Percentiles rank a stretch among this genome's conserved stretches.
Evolutionary conservation across 2,888 invertebrate species (phyloP).

Genomic region (Drosophila koepferae): DNA sequence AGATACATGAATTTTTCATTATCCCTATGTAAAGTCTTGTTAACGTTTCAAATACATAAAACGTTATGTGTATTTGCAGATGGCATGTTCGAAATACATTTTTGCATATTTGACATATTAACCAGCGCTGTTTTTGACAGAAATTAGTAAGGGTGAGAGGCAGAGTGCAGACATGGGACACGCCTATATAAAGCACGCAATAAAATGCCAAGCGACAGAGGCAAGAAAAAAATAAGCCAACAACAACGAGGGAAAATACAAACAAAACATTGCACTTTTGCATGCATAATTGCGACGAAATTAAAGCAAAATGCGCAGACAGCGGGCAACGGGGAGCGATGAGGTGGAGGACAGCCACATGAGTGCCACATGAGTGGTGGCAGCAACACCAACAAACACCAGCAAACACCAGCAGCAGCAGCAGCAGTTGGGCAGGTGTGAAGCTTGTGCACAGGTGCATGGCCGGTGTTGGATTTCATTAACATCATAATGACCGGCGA

Average conservation of each 20-base stretch:
- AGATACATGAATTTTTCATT: slow-evolving; percentile 12
- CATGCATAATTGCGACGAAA: slow-evolving; percentile 78
- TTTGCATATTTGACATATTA: slow-evolving; percentile 71
- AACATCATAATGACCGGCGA: slow-evolving; percentile 75
- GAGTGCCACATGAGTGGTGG: slow-evolving; percentile 35
- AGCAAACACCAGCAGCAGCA: background rate
- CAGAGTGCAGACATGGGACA: slow-evolving; percentile 3
- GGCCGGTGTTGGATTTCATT: slow-evolving; percentile 77
- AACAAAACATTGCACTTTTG: slow-evolving; percentile 76
- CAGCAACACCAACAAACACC: background rate
- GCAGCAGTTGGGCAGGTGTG: slow-evolving; percentile 57
- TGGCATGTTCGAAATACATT: slow-evolving; percentile 58
- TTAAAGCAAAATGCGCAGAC: slow-evolving; percentile 72
- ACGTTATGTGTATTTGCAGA: slow-evolving; percentile 21
- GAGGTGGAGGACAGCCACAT: slow-evolving; percentile 56
- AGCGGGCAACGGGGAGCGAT: slow-evolving; percentile 5
- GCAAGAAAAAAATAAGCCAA: background rate
- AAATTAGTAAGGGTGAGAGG: background rate
- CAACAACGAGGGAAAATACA: slow-evolving; percentile 38
- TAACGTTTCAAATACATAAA: slow-evolving; percentile 20
- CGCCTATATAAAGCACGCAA: slow-evolving; percentile 64
- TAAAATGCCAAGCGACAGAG: slow-evolving; percentile 58
- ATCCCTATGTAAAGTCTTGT: slow-evolving; percentile 8
- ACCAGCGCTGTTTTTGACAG: slow-evolving; percentile 56
- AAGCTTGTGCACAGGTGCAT: slow-evolving; percentile 73